Percentiles rank a stretch among this genome's conserved stretches.
Conservation (phyloP, 2,797 vertebrate species). For the Geotrypetes seraphini region DNA sequence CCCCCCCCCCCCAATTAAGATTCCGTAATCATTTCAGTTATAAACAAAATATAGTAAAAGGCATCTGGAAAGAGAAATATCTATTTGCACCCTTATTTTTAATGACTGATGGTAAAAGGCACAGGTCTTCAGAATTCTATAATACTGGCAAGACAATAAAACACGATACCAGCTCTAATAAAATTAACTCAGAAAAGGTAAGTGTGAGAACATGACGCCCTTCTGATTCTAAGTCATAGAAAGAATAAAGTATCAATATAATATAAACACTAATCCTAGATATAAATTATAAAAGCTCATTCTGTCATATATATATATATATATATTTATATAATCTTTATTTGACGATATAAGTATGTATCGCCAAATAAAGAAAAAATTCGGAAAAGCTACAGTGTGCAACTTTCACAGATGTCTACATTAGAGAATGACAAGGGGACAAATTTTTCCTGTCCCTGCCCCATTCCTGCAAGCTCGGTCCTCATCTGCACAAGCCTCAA, state of each 20-base stretch:
- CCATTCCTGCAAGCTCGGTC: too few species aligned
- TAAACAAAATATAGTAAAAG: slow-evolving; percentile 29
- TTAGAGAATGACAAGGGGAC: too few species aligned
- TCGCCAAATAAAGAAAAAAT: too few species aligned
- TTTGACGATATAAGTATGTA: too few species aligned
- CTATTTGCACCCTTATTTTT: slow-evolving; percentile 8
- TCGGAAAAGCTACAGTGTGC: slow-evolving; percentile 15
- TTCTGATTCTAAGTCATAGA: slow-evolving; percentile 49
- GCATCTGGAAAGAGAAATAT: slow-evolving; percentile 27
- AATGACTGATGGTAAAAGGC: slow-evolving; percentile 3
- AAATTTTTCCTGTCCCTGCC: too few species aligned
- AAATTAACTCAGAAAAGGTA: slow-evolving; percentile 23
- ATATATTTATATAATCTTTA: slow-evolving; percentile 36
- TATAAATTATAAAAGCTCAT: slow-evolving; percentile 31
- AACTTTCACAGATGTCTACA: slow-evolving; percentile 33
- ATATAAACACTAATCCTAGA: slow-evolving; percentile 45
- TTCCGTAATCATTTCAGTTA: too few species aligned
- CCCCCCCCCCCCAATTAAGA: too few species aligned
- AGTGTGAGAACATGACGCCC: slow-evolving; percentile 28
- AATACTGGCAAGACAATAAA: slow-evolving; percentile 34
- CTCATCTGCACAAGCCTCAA: too few species aligned
- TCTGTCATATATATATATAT: slow-evolving; percentile 23
- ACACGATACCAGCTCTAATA: slow-evolving; percentile 34
- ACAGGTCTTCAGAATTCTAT: slow-evolving; percentile 17
- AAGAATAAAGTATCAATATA: slow-evolving; percentile 80